These are phyloP conservation scores for Chrysolina haemoptera DNA, from an alignment of 2,888 invertebrate species.

Conservation along the genomic window DNA sequence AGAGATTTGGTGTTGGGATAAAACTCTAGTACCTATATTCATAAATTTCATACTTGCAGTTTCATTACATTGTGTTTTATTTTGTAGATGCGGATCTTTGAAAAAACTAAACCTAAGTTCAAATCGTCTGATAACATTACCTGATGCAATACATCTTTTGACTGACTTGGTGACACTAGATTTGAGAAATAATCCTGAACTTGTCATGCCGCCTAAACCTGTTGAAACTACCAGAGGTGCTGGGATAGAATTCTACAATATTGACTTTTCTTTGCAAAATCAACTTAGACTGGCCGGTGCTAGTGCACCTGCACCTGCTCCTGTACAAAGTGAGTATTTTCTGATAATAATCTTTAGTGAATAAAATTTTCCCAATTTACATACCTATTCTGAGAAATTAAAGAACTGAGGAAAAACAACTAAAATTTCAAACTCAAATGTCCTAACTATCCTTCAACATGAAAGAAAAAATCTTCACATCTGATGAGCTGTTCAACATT, in stretches of 20 bases:
- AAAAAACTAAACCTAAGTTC: slow-evolving; percentile 94
- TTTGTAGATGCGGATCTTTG: slow-evolving; percentile 88
- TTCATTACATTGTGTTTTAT: slow-evolving; percentile 51
- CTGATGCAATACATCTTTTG: slow-evolving; percentile 96
- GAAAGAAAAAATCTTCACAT: too few species aligned
- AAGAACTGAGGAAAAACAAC: too few species aligned
- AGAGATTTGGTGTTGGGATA: too few species aligned
- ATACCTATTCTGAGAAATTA: too few species aligned
- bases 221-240: slow-evolving; percentile 82
- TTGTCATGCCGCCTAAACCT: slow-evolving; percentile 98
- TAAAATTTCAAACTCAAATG: too few species aligned
- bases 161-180: slow-evolving; percentile 92
- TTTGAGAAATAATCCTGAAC: slow-evolving; percentile 92
- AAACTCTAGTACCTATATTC: too few species aligned
- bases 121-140: slow-evolving; percentile 95
- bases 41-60: slow-evolving; percentile 2
- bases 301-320: slow-evolving; percentile 81
- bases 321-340: slow-evolving; percentile 76
- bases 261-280: slow-evolving; percentile 97
- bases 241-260: slow-evolving; percentile 95
- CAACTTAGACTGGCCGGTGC: slow-evolving; percentile 95
- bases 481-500: too few species aligned
- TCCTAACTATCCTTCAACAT: too few species aligned
- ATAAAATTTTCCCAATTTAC: not conserved
- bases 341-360: slow-evolving; percentile 8